Evolutionary conservation across 2,797 vertebrate genomes (phyloP).

Genomic region (Eulemur coronatus): DNA sequence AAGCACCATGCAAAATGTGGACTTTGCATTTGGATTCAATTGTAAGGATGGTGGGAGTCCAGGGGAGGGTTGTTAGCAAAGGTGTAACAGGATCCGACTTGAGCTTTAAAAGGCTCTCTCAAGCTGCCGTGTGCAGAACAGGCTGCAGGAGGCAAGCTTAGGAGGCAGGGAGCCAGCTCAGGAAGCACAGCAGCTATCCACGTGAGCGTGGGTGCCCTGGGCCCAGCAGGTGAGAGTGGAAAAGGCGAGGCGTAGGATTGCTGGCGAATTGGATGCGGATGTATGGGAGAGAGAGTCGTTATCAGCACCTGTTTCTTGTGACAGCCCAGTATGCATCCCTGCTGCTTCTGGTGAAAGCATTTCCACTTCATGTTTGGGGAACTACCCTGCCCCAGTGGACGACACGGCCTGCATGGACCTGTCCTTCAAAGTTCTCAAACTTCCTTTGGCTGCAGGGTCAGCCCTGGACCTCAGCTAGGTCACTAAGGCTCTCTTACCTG

Average conservation of each 20-base stretch:
- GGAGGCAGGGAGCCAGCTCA: background rate
- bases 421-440: background rate
- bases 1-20: background rate
- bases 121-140: background rate
- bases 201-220: accelerated
- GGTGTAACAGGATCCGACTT: background rate
- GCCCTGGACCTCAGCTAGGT: background rate
- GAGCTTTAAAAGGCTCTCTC: background rate
- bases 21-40: background rate
- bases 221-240: background rate
- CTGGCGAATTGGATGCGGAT: background rate
- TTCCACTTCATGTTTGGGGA: background rate
- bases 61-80: background rate
- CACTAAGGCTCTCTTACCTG: background rate
- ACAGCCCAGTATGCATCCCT: background rate
- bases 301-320: background rate
- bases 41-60: background rate
- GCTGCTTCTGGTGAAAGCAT: background rate
- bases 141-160: background rate
- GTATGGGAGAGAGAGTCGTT: background rate
- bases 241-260: background rate
- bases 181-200: background rate
- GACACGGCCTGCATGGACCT: accelerated
- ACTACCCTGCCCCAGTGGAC: no score
- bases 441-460: no score